Conservation (phyloP, 2,888 invertebrate species). For the Podotricha telesiphe region DNA sequence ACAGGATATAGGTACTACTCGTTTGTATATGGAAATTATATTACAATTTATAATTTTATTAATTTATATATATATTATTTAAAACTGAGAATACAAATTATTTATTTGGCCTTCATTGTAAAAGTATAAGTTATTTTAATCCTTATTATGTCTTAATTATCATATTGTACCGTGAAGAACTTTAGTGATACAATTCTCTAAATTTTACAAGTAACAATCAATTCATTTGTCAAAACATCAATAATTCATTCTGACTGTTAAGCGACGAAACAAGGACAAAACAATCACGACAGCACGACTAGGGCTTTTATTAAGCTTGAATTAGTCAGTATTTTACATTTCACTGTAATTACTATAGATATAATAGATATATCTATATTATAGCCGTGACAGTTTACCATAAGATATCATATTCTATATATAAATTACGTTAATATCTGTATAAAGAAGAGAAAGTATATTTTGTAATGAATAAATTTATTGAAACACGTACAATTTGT, state of each 20-base stretch:
- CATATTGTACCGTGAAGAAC: neutral
- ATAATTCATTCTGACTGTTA: constrained; percentile 51
- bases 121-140: neutral
- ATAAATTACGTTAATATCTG: neutral
- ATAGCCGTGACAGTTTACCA: neutral
- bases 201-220: constrained; percentile 39
- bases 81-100: no score
- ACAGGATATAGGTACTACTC: neutral
- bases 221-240: constrained; percentile 59
- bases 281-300: constrained; percentile 55
- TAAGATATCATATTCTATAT: neutral
- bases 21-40: neutral
- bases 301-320: constrained; percentile 31
- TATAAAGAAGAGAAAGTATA: neutral
- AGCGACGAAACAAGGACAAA: constrained; percentile 60
- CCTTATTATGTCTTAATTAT: neutral
- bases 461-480: neutral
- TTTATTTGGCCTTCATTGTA: neutral
- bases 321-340: constrained; percentile 28
- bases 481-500: no score
- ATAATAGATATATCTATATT: neutral
- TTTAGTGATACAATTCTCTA: constrained; percentile 10
- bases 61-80: neutral
- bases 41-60: neutral
- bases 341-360: neutral